Evolutionary conservation across 2,888 invertebrate species (phyloP).

Genomic region (Mesorhabditis belari): DNA sequence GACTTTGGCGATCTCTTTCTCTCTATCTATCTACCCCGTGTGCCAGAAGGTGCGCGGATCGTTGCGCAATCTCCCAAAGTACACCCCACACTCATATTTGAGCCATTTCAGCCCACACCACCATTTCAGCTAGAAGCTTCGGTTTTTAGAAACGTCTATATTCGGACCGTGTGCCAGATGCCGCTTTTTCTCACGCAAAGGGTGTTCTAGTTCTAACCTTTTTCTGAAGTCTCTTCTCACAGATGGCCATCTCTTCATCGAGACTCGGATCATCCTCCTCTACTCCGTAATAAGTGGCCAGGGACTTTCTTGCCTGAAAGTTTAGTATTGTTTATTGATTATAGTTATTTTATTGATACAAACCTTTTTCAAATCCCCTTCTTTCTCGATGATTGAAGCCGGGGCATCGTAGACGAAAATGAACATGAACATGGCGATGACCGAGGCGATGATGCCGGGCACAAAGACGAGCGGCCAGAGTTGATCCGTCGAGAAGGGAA

Average conservation of each 20-base stretch:
- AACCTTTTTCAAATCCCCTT: slow-evolving; percentile 12
- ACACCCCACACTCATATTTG: no score
- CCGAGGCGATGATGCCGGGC: slow-evolving; percentile 17
- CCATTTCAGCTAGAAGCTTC: no score
- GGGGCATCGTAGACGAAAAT: slow-evolving; percentile 23
- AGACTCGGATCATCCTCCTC: slow-evolving; percentile 23
- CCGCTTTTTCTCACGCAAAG: no score
- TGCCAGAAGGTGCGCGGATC: no score
- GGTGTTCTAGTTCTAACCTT: slow-evolving; percentile 1
- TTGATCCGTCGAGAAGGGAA: slow-evolving; percentile 26
- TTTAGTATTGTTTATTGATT: no score
- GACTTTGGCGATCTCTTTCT: no score
- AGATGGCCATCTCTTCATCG: slow-evolving; percentile 23
- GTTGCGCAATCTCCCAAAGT: no score
- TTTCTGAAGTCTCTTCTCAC: slow-evolving; percentile 17
- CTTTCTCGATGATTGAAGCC: slow-evolving; percentile 24
- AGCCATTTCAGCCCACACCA: no score
- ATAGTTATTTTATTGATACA: not conserved
- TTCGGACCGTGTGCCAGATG: not conserved
- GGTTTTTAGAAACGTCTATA: no score
- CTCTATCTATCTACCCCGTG: no score
- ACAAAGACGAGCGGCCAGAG: slow-evolving; percentile 31
- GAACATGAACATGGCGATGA: slow-evolving; percentile 20
- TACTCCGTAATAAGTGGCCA: slow-evolving; percentile 29
- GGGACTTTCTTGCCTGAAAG: slow-evolving; percentile 18